These are phyloP conservation scores for Schizopygopsis malacanthus DNA, from an alignment of 2,797 vertebrate species.

Conservation along the genomic window DNA sequence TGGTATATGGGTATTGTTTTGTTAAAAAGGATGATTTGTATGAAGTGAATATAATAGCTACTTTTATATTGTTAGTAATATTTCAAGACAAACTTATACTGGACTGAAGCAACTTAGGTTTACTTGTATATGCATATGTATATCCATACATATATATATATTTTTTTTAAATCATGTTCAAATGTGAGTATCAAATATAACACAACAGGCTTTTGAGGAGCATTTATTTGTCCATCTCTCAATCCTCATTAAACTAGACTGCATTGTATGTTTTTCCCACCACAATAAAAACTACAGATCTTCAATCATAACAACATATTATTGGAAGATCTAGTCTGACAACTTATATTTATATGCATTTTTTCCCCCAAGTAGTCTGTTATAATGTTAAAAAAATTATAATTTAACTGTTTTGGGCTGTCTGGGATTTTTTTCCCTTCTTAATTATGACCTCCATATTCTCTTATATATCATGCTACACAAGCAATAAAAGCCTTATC, in stretches of 20 bases:
- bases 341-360: background rate
- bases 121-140: no score
- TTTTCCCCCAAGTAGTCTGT: background rate
- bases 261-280: background rate
- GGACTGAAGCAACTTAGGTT: background rate
- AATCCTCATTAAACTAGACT: background rate
- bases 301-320: background rate
- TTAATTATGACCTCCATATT: background rate
- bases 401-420: background rate
- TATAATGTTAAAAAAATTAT: background rate
- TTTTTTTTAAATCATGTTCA: background rate
- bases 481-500: background rate
- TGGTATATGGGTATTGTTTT: background rate
- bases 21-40: background rate
- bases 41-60: background rate
- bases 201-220: background rate
- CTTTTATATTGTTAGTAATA: background rate
- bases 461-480: background rate
- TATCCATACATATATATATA: background rate
- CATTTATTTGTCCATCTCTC: background rate
- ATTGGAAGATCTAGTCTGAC: background rate
- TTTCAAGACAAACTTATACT: background rate
- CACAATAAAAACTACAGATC: background rate
- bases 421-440: background rate
- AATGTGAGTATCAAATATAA: background rate